These are phyloP conservation scores for Steatocranus sp. DNA, from an alignment of 2,797 vertebrate species.

Conservation along the genomic window DNA sequence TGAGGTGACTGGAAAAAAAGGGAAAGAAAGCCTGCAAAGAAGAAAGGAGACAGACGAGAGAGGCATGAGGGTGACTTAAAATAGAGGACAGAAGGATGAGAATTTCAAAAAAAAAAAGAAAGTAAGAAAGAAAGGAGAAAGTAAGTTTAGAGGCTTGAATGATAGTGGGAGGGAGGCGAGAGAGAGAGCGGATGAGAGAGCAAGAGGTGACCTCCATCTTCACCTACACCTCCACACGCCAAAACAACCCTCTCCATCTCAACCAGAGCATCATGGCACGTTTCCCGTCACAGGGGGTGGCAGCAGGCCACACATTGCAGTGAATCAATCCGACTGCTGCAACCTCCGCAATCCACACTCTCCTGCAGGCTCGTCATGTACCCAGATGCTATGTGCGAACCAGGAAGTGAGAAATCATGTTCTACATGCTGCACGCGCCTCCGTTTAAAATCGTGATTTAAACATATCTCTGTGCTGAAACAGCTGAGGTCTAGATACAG, in stretches of 20 bases:
- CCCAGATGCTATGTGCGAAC: slow-evolving; percentile 59
- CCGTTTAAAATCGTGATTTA: slow-evolving; percentile 15
- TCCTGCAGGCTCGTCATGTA: slow-evolving; percentile 53
- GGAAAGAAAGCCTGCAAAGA: background rate
- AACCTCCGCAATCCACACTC: slow-evolving; percentile 60
- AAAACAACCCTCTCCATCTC: slow-evolving; percentile 62
- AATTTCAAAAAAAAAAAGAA: background rate
- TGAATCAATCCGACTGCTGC: slow-evolving; percentile 64
- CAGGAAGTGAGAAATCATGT: slow-evolving; percentile 35
- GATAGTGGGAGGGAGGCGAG: slow-evolving; percentile 31
- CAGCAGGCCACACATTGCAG: slow-evolving; percentile 58
- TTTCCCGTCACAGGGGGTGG: slow-evolving; percentile 60
- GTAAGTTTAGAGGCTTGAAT: slow-evolving; percentile 59
- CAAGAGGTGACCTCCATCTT: slow-evolving; percentile 59
- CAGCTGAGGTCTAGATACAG: background rate
- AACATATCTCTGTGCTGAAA: background rate
- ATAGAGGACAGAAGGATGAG: slow-evolving; percentile 36
- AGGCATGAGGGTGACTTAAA: slow-evolving; percentile 21
- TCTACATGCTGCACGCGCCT: slow-evolving; percentile 17
- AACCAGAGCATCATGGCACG: slow-evolving; percentile 46
- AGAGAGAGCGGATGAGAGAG: background rate
- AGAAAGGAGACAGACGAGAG: background rate
- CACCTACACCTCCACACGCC: slow-evolving; percentile 49
- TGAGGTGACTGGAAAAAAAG: background rate
- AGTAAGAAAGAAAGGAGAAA: slow-evolving; percentile 6